Conservation (phyloP, 2,797 vertebrate species). For the Falco biarmicus region DNA sequence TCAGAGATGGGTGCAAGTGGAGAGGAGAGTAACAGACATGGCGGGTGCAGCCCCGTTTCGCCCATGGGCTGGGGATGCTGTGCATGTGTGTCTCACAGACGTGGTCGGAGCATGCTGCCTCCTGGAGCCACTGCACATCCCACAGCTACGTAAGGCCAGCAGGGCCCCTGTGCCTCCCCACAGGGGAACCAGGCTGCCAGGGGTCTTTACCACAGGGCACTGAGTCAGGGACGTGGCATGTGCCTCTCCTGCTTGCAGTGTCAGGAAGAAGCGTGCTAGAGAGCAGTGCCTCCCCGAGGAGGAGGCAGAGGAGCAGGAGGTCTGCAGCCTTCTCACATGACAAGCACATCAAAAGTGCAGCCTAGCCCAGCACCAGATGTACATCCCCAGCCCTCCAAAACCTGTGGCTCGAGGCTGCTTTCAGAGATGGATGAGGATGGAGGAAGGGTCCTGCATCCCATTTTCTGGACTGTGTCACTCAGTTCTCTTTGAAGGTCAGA, state of each 20-base stretch:
- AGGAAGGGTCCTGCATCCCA: neutral
- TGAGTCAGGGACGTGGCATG: no score
- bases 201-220: neutral
- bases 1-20: neutral
- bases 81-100: neutral
- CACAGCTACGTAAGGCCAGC: neutral
- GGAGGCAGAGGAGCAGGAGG: neutral
- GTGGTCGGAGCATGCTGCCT: fast-evolving
- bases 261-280: neutral
- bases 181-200: neutral
- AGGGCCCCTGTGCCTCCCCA: neutral
- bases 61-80: neutral
- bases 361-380: neutral
- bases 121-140: neutral
- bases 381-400: fast-evolving
- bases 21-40: neutral
- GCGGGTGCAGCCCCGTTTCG: fast-evolving
- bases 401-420: neutral
- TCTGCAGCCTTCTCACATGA: neutral
- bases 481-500: neutral
- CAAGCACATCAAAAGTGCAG: neutral
- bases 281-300: neutral
- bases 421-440: neutral
- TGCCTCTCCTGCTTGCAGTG: neutral
- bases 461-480: neutral